Conservation (phyloP, 2,888 invertebrate species). For the Cepaea hortensis region DNA sequence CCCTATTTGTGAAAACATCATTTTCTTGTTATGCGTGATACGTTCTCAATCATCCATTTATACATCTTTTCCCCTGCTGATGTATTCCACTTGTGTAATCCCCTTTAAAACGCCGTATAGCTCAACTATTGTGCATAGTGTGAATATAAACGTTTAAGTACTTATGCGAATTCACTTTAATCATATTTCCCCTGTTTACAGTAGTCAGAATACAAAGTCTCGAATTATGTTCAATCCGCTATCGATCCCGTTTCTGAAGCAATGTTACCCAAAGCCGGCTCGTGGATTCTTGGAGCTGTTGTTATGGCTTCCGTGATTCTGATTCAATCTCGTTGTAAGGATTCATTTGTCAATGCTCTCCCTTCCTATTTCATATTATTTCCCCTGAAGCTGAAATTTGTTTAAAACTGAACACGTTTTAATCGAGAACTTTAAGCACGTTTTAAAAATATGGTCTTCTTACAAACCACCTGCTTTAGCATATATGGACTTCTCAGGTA, state of each 20-base stretch:
- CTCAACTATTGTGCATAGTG: too few species aligned
- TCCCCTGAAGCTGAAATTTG: slow-evolving; percentile 13
- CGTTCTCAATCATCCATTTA: too few species aligned
- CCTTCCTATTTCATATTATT: slow-evolving; percentile 25
- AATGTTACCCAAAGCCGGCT: slow-evolving; percentile 3
- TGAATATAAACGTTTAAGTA: too few species aligned
- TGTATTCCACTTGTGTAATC: too few species aligned
- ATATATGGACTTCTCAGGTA: background rate
- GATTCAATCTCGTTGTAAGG: slow-evolving; percentile 37
- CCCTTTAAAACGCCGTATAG: too few species aligned
- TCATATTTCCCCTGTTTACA: background rate
- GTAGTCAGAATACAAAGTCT: slow-evolving; percentile 11
- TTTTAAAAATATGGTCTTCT: slow-evolving; percentile 2
- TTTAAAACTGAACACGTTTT: slow-evolving; percentile 34
- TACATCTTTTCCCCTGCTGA: too few species aligned
- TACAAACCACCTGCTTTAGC: background rate
- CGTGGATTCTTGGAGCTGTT: slow-evolving; percentile 3
- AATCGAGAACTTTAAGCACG: slow-evolving; percentile 13
- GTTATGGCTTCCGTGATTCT: slow-evolving; percentile 41
- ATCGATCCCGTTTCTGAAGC: slow-evolving; percentile 13
- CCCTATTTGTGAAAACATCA: too few species aligned
- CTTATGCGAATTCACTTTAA: too few species aligned
- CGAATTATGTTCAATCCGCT: slow-evolving; percentile 18
- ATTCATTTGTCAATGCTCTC: slow-evolving; percentile 41
- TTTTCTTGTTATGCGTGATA: too few species aligned